phyloP scores from a whole-genome alignment of 2,888 invertebrate genomes.

The Agrilus biguttatus region DNA sequence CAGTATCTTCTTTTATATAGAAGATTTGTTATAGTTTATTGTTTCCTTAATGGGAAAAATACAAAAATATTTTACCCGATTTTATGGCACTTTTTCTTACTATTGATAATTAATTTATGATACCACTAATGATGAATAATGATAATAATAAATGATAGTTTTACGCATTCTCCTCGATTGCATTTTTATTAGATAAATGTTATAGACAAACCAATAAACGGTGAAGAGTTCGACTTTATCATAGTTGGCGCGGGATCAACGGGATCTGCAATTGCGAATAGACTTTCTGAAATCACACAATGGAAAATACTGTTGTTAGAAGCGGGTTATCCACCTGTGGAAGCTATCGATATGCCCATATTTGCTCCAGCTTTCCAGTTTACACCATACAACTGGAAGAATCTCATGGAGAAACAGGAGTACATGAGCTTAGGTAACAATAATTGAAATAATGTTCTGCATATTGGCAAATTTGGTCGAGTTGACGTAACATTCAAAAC shows the following conservation, averaged over 20 bases:
- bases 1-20: too few relatives aligned
- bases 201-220: constrained; percentile 1
- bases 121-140: too few relatives aligned
- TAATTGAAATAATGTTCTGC: neutral
- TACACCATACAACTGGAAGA: constrained; percentile 46
- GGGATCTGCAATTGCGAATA: constrained; percentile 54
- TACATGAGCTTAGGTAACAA: constrained; percentile 34
- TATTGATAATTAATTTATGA: too few relatives aligned
- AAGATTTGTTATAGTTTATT: too few relatives aligned
- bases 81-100: too few relatives aligned
- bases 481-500: too few relatives aligned
- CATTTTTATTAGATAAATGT: constrained; percentile 23
- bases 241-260: constrained; percentile 57
- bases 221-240: constrained; percentile 44
- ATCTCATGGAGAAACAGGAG: constrained; percentile 40
- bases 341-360: constrained; percentile 38
- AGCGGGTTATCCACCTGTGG: constrained; percentile 39
- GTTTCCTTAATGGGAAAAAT: too few relatives aligned
- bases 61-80: too few relatives aligned
- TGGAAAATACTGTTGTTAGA: constrained; percentile 52
- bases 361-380: constrained; percentile 38
- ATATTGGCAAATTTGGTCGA: neutral
- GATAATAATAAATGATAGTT: too few relatives aligned
- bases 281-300: constrained; percentile 46
- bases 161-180: constrained; percentile 35